Base-by-base conservation (phyloP, 2,888 invertebrate genomes). In the Ornithoptera priamus region DNA sequence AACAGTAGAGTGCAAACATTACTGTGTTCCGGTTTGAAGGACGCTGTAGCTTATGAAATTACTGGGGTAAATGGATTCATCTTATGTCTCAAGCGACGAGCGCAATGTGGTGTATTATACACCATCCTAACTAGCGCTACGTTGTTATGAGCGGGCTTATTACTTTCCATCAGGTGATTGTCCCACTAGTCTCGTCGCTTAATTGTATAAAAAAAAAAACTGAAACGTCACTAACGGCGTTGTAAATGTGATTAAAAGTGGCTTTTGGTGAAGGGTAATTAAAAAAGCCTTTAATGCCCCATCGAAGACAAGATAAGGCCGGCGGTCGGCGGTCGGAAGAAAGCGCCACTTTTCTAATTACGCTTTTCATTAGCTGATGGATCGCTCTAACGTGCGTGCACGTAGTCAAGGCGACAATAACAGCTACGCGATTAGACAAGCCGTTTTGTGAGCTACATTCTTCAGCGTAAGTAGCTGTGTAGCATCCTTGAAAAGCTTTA, bases 251-350 rank as follows among this genome's bases (percentile, higher is more conserved):
- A 71, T 71, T 71, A 71, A 71, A 64, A 62, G n/a, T 42, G 63
- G 56, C 66, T 66, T 42, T 39, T 5, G 62, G 85, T 85, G 84
- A 77, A 82, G 82, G 84, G 86, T 90, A 91, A 92, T 92, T 91
- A 91, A 90, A 90, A 57, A 42, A 42, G 89, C 88, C 81, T 81
- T 80, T 86, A 85, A 87, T 86, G 82, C 86, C 82, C 86, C 85
- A 88, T 86, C 86, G 88, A 92, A 92, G 91, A 90, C 87, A 91
- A 91, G 92, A 91, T 92, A 92, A 92, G 88, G 88, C 81, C 80
- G 80, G 78, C 79, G 77, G 85, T 81, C 80, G 80, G 78, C 79
- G 77, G 85, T 85, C 86, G 90, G 90, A 92, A 92, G 92, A 92
- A 89, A 90, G 86, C 84, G 72, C 85, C 90, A 90, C 88, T 89